Evolutionary conservation across 2,797 vertebrate species (phyloP).

Genomic region (Discoglossus pictus): DNA sequence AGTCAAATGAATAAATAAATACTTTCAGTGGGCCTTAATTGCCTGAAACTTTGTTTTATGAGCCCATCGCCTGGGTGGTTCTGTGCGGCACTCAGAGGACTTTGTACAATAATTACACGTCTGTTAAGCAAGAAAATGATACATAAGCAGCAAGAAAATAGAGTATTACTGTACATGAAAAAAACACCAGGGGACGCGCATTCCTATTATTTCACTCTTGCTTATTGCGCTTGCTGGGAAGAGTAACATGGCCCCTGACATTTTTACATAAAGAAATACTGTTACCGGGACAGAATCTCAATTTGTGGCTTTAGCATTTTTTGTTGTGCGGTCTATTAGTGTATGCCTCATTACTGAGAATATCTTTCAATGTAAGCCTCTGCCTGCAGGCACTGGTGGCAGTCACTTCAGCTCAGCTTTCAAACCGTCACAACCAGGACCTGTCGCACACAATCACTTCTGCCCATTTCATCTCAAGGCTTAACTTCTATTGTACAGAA

Average conservation of each 20-base stretch:
- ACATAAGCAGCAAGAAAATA: too few species aligned
- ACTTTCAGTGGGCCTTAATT: too few species aligned
- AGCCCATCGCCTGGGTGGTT: too few species aligned
- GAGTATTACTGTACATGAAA: too few species aligned
- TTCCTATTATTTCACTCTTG: too few species aligned
- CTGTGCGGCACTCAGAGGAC: too few species aligned
- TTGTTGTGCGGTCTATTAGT: constrained; percentile 45
- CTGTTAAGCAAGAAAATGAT: too few species aligned
- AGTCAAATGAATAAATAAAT: too few species aligned
- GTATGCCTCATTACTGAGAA: constrained; percentile 57
- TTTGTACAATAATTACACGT: too few species aligned
- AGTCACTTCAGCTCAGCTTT: constrained; percentile 54
- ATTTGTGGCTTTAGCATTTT: constrained; percentile 42
- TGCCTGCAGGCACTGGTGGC: constrained; percentile 33
- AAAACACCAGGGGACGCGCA: too few species aligned
- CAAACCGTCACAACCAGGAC: constrained; percentile 47
- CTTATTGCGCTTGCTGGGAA: constrained; percentile 32
- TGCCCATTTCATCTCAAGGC: constrained; percentile 35
- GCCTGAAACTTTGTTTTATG: too few species aligned
- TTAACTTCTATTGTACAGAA: constrained; percentile 31
- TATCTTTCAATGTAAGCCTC: constrained; percentile 47
- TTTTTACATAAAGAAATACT: constrained; percentile 27
- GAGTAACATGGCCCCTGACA: constrained; percentile 13
- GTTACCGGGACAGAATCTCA: constrained; percentile 43
- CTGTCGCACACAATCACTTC: constrained; percentile 56